Evolutionary conservation across 2,888 invertebrate species (phyloP).

Genomic region (Dolichomitus sp.): DNA sequence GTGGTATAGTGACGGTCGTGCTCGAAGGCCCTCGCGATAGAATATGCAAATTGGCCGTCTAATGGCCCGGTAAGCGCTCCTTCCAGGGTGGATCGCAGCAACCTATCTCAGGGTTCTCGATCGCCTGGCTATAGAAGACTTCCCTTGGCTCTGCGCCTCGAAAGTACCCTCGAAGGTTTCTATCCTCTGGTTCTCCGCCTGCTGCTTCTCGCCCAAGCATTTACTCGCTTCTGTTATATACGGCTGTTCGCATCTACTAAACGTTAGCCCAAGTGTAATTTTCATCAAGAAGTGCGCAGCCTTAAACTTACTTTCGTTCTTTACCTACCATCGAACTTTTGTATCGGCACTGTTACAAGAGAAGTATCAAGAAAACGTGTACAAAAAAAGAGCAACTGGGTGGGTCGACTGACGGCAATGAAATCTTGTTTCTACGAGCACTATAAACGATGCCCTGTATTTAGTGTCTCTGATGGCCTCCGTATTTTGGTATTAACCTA

Average conservation of each 20-base stretch:
- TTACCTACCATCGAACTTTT: slow-evolving; percentile 26
- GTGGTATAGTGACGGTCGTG: slow-evolving; percentile 43
- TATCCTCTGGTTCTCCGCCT: slow-evolving; percentile 14
- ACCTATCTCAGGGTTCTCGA: slow-evolving; percentile 54
- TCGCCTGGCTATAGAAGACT: slow-evolving; percentile 45
- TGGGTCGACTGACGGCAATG: background rate
- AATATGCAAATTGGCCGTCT: slow-evolving; percentile 77
- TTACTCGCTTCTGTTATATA: slow-evolving; percentile 37
- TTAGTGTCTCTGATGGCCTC: background rate
- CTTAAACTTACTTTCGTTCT: slow-evolving; percentile 10
- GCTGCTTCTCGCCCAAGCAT: slow-evolving; percentile 23
- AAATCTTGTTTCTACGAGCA: slow-evolving; percentile 28
- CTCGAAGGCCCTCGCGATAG: slow-evolving; percentile 70
- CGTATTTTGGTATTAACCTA: slow-evolving; percentile 1
- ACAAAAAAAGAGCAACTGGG: background rate
- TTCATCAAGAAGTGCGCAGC: slow-evolving; percentile 43
- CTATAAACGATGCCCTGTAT: background rate
- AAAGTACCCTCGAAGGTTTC: slow-evolving; percentile 52
- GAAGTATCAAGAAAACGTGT: background rate
- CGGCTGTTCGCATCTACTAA: slow-evolving; percentile 29
- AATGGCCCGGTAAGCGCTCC: slow-evolving; percentile 74
- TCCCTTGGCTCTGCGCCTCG: slow-evolving; percentile 43
- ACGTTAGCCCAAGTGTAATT: slow-evolving; percentile 47
- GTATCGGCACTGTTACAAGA: slow-evolving; percentile 7
- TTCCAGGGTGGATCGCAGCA: slow-evolving; percentile 58